phyloP scores from a whole-genome alignment of 2,113 vertebrate genomes.

The Fregetta grallaria region DNA sequence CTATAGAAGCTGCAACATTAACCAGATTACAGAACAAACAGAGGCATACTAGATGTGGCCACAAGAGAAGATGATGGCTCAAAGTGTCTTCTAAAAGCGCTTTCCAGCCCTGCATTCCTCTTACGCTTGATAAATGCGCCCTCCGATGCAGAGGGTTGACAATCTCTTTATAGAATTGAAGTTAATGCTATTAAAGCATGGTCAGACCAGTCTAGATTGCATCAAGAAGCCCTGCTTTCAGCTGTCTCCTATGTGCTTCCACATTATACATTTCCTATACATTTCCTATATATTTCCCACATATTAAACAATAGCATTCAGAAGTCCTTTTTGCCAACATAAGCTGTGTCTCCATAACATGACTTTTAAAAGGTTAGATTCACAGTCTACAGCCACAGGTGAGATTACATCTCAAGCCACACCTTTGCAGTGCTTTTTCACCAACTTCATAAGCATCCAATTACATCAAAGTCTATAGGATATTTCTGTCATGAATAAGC shows the following conservation, averaged over 20 bases:
- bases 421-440: not conserved
- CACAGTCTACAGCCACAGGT: not conserved
- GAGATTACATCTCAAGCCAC: not conserved
- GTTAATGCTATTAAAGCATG: not conserved
- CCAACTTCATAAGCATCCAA: not conserved
- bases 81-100: not conserved
- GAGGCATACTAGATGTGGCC: not conserved
- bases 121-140: not conserved
- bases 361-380: not conserved
- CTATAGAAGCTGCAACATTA: not conserved
- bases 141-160: not conserved
- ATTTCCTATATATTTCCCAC: not conserved
- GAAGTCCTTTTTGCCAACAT: not conserved
- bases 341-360: not conserved
- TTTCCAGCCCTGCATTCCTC: not conserved
- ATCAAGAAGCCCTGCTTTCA: not conserved
- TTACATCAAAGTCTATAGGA: not conserved
- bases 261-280: not conserved
- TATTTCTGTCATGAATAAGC: not conserved
- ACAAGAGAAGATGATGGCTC: not conserved
- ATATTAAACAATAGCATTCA: not conserved
- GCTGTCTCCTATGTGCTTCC: not conserved
- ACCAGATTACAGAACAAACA: not conserved
- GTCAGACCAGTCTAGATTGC: not conserved
- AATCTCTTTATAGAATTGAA: not conserved